Percentiles rank a stretch among this genome's conserved stretches.
Conservation (phyloP, 1,140 invertebrate species). For the Trichomalopsis sarcophagae region DNA sequence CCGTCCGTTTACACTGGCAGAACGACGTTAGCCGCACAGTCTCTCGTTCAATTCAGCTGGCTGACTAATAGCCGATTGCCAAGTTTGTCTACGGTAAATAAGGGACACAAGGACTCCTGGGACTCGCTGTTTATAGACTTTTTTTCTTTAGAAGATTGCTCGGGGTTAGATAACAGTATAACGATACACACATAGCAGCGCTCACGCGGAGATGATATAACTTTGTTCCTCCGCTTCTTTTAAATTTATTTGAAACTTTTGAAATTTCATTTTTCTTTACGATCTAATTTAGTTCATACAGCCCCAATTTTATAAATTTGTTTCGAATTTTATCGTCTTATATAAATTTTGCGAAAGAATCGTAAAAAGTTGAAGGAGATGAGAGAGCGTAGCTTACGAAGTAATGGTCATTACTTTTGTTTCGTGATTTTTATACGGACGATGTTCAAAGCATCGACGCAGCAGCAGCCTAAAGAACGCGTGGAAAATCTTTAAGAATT, state of each 20-base stretch:
- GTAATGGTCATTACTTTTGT: neutral
- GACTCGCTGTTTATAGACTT: neutral
- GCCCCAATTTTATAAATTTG: neutral
- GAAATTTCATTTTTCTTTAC: conserved; percentile 1
- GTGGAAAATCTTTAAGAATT: neutral
- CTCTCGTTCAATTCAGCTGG: neutral
- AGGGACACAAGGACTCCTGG: neutral
- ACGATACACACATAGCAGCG: neutral
- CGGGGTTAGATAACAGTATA: too few species aligned
- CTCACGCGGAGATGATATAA: neutral
- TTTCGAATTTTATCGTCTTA: neutral
- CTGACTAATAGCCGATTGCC: conserved; percentile 17
- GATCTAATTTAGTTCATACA: neutral
- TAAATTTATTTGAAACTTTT: neutral
- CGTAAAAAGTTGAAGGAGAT: neutral
- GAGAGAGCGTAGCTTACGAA: neutral
- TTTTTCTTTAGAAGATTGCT: neutral
- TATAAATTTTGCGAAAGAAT: neutral
- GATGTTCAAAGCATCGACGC: neutral
- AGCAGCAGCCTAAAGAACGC: neutral
- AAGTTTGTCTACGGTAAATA: conserved; percentile 17
- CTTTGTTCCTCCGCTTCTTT: neutral
- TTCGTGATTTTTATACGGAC: neutral
- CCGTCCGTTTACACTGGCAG: conserved; percentile 27
- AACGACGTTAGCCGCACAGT: neutral